phyloP scores from a whole-genome alignment of 2,888 invertebrate species.

The Sphaerophoria rueppellii region DNA sequence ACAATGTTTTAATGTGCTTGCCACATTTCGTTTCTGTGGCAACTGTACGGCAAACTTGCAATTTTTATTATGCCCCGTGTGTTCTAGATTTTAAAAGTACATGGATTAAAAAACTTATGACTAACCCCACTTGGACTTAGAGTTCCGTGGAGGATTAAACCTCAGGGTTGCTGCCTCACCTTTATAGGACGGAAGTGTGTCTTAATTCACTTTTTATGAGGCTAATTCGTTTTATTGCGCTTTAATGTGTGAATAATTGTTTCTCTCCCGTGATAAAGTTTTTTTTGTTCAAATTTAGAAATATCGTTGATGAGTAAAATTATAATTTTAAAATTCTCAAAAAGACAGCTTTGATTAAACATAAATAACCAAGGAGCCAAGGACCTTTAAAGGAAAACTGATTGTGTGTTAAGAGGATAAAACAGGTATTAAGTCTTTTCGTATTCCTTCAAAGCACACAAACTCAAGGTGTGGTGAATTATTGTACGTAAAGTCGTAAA shows the following conservation, averaged over 20 bases:
- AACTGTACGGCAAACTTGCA: constrained; percentile 45
- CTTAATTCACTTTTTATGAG: constrained; percentile 32
- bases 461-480: no score
- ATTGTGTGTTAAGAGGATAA: no score
- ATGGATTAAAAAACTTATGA: constrained; percentile 31
- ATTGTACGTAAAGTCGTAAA: no score
- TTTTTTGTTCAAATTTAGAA: background rate
- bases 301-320: background rate
- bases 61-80: constrained; percentile 54
- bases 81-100: constrained; percentile 1
- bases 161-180: background rate
- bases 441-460: no score
- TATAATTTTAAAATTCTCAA: background rate
- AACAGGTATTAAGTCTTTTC: no score
- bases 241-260: constrained; percentile 16
- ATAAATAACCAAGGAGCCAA: no score
- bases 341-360: background rate
- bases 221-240: constrained; percentile 13
- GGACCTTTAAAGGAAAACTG: no score
- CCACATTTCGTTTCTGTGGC: constrained; percentile 61
- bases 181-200: background rate
- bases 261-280: background rate
- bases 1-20: constrained; percentile 49
- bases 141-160: background rate
- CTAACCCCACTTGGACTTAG: constrained; percentile 33